Evolutionary conservation across 2,888 invertebrate genomes (phyloP).

Genomic region (Lomographa bimaculata): DNA sequence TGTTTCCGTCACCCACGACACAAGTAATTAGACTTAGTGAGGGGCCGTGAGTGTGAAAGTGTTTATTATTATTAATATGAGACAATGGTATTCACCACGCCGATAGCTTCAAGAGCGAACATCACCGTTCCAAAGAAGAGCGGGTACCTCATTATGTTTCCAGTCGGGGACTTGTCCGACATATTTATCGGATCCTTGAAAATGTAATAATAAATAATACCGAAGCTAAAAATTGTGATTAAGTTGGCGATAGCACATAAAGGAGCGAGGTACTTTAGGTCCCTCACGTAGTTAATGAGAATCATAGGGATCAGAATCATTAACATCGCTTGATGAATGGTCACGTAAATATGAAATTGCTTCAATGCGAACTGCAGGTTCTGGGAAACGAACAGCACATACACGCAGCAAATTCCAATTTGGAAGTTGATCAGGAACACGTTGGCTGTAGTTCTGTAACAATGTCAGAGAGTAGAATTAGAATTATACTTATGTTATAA

Average conservation of each 20-base stretch:
- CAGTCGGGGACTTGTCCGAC: constrained; percentile 85
- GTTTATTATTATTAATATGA: no score
- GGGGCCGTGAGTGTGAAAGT: no score
- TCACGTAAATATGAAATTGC: constrained; percentile 75
- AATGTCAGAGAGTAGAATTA: no score
- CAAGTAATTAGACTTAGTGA: no score
- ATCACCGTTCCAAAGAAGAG: constrained; percentile 98
- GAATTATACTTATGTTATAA: no score
- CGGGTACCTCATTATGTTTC: constrained; percentile 88
- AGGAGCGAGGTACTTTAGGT: constrained; percentile 94
- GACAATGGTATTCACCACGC: constrained; percentile 89
- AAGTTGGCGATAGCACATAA: constrained; percentile 95
- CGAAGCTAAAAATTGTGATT: constrained; percentile 92
- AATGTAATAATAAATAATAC: constrained; percentile 93
- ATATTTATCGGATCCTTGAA: constrained; percentile 88
- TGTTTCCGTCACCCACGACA: no score
- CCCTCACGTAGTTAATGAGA: constrained; percentile 91
- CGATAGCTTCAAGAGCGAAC: constrained; percentile 98
- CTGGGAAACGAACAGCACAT: constrained; percentile 95
- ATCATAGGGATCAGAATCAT: constrained; percentile 89
- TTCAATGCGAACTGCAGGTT: constrained; percentile 89
- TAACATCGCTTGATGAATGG: constrained; percentile 87
- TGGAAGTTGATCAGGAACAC: constrained; percentile 93
- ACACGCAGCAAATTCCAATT: constrained; percentile 98
- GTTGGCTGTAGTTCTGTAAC: constrained; percentile 87